Percentiles rank a stretch among this genome's conserved stretches.
These are phyloP conservation scores for Protosalanx chinensis DNA, from an alignment of 2,797 vertebrate genomes.

Conservation along the genomic window DNA sequence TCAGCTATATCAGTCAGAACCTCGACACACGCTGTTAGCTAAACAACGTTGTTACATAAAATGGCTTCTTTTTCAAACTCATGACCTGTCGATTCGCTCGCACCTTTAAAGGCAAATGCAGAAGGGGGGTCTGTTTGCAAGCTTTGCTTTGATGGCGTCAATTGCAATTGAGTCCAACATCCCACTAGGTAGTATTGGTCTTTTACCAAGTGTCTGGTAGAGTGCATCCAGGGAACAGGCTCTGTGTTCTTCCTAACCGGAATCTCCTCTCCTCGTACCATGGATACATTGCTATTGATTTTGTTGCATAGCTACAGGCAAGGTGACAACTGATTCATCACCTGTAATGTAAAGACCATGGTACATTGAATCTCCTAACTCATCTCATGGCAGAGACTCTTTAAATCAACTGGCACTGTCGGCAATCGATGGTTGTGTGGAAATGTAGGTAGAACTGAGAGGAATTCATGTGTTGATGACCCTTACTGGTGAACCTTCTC, in stretches of 20 bases:
- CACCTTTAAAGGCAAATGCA: background rate
- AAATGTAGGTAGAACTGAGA: conserved; percentile 31
- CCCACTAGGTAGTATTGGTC: background rate
- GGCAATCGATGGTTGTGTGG: conserved; percentile 46
- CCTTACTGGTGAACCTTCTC: conserved; percentile 41
- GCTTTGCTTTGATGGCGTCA: background rate
- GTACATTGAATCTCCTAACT: conserved; percentile 54
- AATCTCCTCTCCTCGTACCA: conserved; percentile 36
- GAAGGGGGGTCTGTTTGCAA: background rate
- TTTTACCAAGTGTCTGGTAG: background rate
- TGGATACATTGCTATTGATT: conserved; percentile 65
- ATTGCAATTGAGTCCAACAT: background rate
- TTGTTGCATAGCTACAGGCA: conserved; percentile 43
- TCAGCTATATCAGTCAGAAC: background rate
- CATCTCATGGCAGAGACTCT: conserved; percentile 48
- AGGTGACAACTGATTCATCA: conserved; percentile 63
- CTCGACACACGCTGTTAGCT: no score
- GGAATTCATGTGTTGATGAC: conserved; percentile 48
- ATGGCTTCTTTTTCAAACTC: no score
- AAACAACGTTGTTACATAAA: no score
- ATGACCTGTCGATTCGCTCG: background rate
- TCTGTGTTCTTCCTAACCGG: conserved; percentile 16
- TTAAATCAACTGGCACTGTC: conserved; percentile 55
- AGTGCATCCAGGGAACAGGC: background rate
- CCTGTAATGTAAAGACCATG: conserved; percentile 54